phyloP scores from a whole-genome alignment of 1,140 invertebrate genomes.

The Trigoniulus corallinus region DNA sequence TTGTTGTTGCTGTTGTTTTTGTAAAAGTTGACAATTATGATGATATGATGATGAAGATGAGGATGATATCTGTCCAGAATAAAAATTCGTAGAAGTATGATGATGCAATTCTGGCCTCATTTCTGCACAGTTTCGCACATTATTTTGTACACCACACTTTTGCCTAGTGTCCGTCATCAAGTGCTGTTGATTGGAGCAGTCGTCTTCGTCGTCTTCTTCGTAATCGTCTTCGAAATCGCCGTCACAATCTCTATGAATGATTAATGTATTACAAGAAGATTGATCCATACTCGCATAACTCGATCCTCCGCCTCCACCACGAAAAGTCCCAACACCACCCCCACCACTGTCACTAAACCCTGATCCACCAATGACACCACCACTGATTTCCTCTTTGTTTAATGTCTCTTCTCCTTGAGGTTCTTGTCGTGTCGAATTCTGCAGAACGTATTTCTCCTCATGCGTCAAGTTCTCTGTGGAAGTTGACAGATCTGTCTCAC shows the following conservation, averaged over 20 bases:
- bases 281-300: constrained; percentile 9
- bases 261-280: constrained; percentile 21
- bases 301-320: constrained; percentile 17
- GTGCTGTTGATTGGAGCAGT: not conserved
- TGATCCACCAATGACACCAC: constrained; percentile 22
- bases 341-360: constrained; percentile 31
- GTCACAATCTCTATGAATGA: constrained; percentile 19
- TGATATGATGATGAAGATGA: too few relatives aligned
- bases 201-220: not conserved
- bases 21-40: too few relatives aligned
- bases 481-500: constrained; percentile 61
- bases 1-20: constrained; percentile 2
- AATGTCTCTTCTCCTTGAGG: constrained; percentile 70
- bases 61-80: constrained; percentile 5
- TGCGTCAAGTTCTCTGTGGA: constrained; percentile 76
- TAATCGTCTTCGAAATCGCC: not conserved
- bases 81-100: constrained; percentile 7
- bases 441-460: constrained; percentile 64
- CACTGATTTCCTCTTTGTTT: constrained; percentile 27
- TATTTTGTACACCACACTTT: not conserved
- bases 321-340: constrained; percentile 27
- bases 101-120: constrained; percentile 6
- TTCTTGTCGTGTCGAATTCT: constrained; percentile 67
- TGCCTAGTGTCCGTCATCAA: not conserved
- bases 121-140: not conserved